Evolutionary conservation across 2,888 invertebrate genomes (phyloP).

Genomic region (Acleris holmiana): DNA sequence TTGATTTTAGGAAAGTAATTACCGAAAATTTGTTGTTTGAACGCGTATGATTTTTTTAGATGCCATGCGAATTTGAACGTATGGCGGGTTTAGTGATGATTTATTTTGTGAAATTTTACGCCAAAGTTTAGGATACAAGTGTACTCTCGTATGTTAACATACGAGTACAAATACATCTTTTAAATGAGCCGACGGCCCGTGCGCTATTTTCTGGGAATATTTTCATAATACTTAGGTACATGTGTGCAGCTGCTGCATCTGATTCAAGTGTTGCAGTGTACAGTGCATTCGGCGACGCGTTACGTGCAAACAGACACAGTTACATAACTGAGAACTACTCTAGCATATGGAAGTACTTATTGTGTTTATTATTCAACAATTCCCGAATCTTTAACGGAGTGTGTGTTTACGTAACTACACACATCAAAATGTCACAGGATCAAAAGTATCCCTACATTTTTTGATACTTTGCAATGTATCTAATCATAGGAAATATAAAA

Average conservation of each 20-base stretch:
- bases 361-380: too few relatives aligned
- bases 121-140: conserved; percentile 12
- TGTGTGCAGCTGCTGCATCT: conserved; percentile 48
- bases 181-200: conserved; percentile 39
- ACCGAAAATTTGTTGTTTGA: not conserved
- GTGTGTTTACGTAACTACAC: too few relatives aligned
- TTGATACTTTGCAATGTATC: too few relatives aligned
- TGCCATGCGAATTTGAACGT: conserved; percentile 11
- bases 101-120: conserved; percentile 17
- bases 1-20: too few relatives aligned
- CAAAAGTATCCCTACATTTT: too few relatives aligned
- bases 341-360: not conserved
- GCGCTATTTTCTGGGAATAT: conserved; percentile 42
- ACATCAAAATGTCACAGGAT: too few relatives aligned
- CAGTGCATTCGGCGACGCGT: conserved; percentile 40
- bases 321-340: not conserved
- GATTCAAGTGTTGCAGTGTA: conserved; percentile 44
- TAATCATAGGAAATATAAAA: too few relatives aligned
- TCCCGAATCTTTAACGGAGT: too few relatives aligned
- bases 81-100: conserved; percentile 13
- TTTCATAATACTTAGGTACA: conserved; percentile 43
- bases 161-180: conserved; percentile 39
- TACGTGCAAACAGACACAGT: conserved; percentile 36
- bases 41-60: too few relatives aligned
- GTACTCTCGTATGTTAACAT: conserved; percentile 30